Conservation (phyloP, 2,113 vertebrate genomes). For the Gasterosteus nipponicus region DNA sequence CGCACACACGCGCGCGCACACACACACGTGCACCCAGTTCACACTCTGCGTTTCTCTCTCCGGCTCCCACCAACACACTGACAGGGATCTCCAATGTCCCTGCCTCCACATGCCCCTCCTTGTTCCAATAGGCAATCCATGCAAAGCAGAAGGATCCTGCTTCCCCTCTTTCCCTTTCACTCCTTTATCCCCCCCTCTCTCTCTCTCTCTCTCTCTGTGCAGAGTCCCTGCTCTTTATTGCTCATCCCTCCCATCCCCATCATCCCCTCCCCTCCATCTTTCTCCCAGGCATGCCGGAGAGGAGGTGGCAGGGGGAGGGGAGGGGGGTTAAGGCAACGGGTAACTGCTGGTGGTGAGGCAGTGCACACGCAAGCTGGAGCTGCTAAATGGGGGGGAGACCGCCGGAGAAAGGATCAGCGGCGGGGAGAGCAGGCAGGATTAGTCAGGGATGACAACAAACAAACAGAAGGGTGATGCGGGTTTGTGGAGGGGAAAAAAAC, state of each 20-base stretch:
- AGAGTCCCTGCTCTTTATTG: conserved; percentile 72
- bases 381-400: conserved; percentile 48
- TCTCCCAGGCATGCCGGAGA: conserved; percentile 39
- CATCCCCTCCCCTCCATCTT: conserved; percentile 59
- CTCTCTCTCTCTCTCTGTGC: conserved; percentile 28
- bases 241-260: conserved; percentile 58
- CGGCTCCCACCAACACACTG: conserved; percentile 27
- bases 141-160: conserved; percentile 58
- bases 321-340: conserved; percentile 26
- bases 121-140: conserved; percentile 56
- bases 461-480: neutral
- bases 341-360: conserved; percentile 60
- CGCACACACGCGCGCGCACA: conserved; percentile 22
- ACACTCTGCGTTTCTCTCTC: conserved; percentile 33
- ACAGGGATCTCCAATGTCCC: conserved; percentile 51
- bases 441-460: conserved; percentile 15
- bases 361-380: conserved; percentile 43
- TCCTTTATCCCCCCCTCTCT: conserved; percentile 20
- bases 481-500: neutral
- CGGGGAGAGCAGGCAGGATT: conserved; percentile 15
- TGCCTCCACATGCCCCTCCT: conserved; percentile 69
- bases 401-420: conserved; percentile 41
- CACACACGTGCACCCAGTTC: conserved; percentile 28
- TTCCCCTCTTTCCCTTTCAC: conserved; percentile 12
- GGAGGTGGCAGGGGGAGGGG: neutral